A percentile compares a stretch with the other conserved stretches of the same genome.
These are phyloP conservation scores for Frieseomelitta varia DNA, from an alignment of 1,140 invertebrate species.

Conservation along the genomic window DNA sequence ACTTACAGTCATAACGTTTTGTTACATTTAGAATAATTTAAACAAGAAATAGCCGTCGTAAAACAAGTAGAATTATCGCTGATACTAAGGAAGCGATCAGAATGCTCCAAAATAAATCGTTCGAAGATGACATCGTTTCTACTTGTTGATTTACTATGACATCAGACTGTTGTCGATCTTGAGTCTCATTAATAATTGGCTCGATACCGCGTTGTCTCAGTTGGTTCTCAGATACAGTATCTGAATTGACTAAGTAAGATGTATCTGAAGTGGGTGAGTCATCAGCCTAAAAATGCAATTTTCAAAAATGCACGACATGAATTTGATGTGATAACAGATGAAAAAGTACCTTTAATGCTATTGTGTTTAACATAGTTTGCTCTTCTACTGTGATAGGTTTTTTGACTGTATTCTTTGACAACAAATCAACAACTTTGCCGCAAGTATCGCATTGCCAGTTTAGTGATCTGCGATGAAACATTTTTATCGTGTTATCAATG, in stretches of 20 bases:
- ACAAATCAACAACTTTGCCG: conserved; percentile 76
- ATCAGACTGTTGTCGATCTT: conserved; percentile 68
- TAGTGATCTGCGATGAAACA: conserved; percentile 72
- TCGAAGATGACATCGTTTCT: conserved; percentile 75
- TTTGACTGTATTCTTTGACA: conserved; percentile 75
- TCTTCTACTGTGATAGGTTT: conserved; percentile 80
- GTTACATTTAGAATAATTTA: conserved; percentile 63
- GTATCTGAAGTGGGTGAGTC: conserved; percentile 69
- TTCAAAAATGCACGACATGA: not conserved
- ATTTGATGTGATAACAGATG: not conserved
- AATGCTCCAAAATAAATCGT: conserved; percentile 78
- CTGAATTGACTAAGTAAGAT: conserved; percentile 54
- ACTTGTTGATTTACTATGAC: conserved; percentile 69
- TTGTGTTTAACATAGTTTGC: conserved; percentile 79
- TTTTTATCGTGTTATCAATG: not conserved
- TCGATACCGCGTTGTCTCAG: conserved; percentile 74
- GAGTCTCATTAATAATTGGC: conserved; percentile 51
- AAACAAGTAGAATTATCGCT: conserved; percentile 77
- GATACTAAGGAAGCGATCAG: conserved; percentile 74
- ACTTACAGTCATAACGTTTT: conserved; percentile 58
- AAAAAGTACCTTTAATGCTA: conserved; percentile 78
- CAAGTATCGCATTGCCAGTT: conserved; percentile 79
- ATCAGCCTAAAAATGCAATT: conserved; percentile 72
- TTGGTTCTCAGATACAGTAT: conserved; percentile 61
- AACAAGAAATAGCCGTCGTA: conserved; percentile 78